Percentiles rank a stretch among this genome's conserved stretches.
These are phyloP conservation scores for Lepidocolaptes lacrymiger DNA, from an alignment of 2,797 vertebrate genomes.

Conservation along the genomic window DNA sequence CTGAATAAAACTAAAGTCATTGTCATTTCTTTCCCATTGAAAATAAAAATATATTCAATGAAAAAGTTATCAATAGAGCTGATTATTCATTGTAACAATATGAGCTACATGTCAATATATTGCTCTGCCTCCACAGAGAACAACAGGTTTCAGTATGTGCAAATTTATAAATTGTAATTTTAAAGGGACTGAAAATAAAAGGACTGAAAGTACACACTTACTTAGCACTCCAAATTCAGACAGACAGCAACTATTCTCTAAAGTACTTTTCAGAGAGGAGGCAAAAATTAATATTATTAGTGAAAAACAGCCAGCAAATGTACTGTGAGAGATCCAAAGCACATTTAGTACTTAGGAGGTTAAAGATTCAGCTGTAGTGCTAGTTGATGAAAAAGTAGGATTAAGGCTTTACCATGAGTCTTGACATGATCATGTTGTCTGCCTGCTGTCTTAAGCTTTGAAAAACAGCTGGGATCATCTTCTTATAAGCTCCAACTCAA, in stretches of 20 bases:
- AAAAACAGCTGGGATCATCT: slow-evolving; percentile 78
- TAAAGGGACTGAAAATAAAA: slow-evolving; percentile 6
- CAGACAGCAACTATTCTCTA: background rate
- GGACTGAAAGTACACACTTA: background rate
- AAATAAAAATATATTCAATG: background rate
- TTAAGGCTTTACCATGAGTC: slow-evolving; percentile 74
- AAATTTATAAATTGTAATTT: background rate
- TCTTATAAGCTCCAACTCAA: slow-evolving; percentile 72
- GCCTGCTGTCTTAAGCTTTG: slow-evolving; percentile 75
- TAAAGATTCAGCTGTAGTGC: slow-evolving; percentile 64
- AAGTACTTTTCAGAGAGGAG: background rate
- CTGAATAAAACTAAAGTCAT: background rate
- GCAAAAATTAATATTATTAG: slow-evolving; percentile 34
- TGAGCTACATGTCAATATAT: background rate
- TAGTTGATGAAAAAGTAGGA: slow-evolving; percentile 75
- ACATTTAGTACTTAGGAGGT: slow-evolving; percentile 70
- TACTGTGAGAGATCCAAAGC: slow-evolving; percentile 41
- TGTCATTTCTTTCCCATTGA: background rate
- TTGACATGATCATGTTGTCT: slow-evolving; percentile 75
- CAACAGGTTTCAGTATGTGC: background rate
- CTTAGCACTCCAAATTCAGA: background rate
- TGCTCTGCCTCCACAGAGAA: background rate
- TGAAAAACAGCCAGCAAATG: slow-evolving; percentile 10
- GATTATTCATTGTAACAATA: background rate
- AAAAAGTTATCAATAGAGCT: background rate